Percentiles rank a stretch among this genome's conserved stretches.
Conservation (phyloP, 1,140 invertebrate genomes). For the Hydropsyche tenuis region DNA sequence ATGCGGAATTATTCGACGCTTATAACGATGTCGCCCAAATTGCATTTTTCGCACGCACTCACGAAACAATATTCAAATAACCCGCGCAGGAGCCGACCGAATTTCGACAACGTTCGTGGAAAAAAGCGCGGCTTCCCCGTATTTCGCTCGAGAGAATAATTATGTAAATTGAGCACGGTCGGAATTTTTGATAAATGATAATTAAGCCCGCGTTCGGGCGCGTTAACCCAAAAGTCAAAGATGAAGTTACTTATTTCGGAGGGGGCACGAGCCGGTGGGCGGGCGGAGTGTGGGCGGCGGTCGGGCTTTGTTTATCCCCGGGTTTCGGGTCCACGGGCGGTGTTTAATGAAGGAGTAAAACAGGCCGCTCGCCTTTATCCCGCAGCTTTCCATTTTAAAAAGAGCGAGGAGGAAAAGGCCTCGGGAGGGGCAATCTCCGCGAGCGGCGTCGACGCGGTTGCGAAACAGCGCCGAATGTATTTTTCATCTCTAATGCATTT, state of each 20-base stretch:
- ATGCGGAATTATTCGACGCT: too few species aligned
- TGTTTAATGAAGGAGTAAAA: constrained; percentile 24
- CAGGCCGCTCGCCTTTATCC: constrained; percentile 16
- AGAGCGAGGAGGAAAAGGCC: background rate
- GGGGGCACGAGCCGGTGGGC: background rate
- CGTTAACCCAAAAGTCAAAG: constrained; percentile 27
- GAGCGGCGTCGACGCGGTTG: constrained; percentile 2
- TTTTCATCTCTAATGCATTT: constrained; percentile 29
- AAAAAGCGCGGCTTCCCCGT: background rate
- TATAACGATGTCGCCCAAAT: too few species aligned
- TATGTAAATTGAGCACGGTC: constrained; percentile 15
- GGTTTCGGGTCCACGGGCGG: constrained; percentile 4
- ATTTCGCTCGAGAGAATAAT: background rate
- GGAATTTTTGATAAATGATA: constrained; percentile 26
- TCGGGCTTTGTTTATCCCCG: constrained; percentile 14
- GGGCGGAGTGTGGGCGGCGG: background rate
- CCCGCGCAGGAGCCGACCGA: too few species aligned
- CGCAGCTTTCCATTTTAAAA: constrained; percentile 23
- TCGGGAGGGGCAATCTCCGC: constrained; percentile 9
- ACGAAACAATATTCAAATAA: too few species aligned
- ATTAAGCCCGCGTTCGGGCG: constrained; percentile 12
- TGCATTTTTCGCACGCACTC: too few species aligned
- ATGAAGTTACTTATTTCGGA: constrained; percentile 22
- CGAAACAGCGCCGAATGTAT: constrained; percentile 23
- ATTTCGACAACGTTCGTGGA: too few species aligned